These are phyloP conservation scores for Chaetodon auriga DNA, from an alignment of 2,113 vertebrate species.

Conservation along the genomic window DNA sequence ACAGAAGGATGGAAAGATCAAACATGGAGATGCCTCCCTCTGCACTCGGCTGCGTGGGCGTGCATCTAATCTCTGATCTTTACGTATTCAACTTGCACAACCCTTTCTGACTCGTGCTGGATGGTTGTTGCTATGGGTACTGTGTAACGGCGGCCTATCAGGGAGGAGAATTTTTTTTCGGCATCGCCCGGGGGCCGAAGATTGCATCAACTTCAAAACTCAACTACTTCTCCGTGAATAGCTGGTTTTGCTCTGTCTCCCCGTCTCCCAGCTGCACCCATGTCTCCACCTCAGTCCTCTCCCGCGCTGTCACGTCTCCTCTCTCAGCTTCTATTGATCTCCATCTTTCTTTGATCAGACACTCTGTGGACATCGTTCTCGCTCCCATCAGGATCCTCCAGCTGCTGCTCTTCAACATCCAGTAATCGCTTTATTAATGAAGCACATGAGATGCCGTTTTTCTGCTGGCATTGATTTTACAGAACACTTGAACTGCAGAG, in stretches of 20 bases:
- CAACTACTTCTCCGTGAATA: constrained; percentile 21
- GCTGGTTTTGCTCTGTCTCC: constrained; percentile 8
- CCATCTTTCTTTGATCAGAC: constrained; percentile 15
- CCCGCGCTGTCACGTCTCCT: neutral
- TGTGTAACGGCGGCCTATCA: constrained; percentile 41
- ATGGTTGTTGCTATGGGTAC: constrained; percentile 70
- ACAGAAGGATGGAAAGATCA: neutral
- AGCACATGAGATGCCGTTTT: constrained; percentile 2
- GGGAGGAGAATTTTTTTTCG: constrained; percentile 25
- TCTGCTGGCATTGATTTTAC: neutral
- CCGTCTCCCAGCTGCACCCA: neutral
- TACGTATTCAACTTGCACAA: constrained; percentile 43
- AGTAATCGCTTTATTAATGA: neutral
- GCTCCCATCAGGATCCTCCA: neutral
- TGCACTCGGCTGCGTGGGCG: constrained; percentile 24
- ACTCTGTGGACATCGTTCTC: constrained; percentile 17
- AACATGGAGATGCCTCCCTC: neutral
- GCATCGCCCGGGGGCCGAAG: constrained; percentile 35
- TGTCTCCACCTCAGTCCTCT: constrained; percentile 7
- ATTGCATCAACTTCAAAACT: constrained; percentile 55
- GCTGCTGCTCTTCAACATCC: neutral
- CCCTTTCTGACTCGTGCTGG: constrained; percentile 32
- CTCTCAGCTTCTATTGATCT: constrained; percentile 27
- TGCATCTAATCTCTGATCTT: constrained; percentile 51
- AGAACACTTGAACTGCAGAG: neutral